Conservation (phyloP, 2,888 invertebrate species). For the Pristionchus arcanus region DNA sequence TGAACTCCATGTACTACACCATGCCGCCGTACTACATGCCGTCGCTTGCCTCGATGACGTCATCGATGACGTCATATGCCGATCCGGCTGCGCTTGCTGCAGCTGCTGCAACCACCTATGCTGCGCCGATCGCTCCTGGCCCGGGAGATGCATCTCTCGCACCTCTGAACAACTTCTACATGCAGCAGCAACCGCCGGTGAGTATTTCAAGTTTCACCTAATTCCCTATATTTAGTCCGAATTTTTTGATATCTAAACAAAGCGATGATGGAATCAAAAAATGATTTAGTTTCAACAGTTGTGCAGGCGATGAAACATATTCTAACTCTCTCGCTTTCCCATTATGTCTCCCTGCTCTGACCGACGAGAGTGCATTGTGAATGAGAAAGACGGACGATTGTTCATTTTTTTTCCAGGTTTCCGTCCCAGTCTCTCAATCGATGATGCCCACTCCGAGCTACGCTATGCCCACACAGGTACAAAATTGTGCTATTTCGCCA, state of each 20-base stretch:
- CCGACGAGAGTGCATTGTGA: not conserved
- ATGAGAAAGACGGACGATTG: no score
- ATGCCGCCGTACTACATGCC: not conserved
- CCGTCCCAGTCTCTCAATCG: not conserved
- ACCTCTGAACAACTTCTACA: not conserved
- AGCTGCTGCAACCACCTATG: not conserved
- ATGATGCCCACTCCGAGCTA: conserved; percentile 19
- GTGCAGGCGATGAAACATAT: not conserved
- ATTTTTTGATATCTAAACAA: no score
- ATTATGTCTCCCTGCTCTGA: not conserved
- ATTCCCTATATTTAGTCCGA: no score
- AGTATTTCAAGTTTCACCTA: not conserved
- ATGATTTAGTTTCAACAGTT: not conserved
- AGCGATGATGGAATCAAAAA: no score
- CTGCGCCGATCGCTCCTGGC: not conserved
- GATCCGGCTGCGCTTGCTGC: not conserved
- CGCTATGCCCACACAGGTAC: not conserved
- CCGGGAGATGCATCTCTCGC: not conserved
- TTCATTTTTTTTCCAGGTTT: not conserved
- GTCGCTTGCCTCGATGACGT: not conserved
- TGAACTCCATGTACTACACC: not conserved
- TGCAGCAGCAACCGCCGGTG: not conserved
- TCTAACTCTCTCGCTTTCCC: not conserved
- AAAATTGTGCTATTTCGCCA: not conserved
- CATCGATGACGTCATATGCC: not conserved